phyloP scores from a whole-genome alignment of 2,888 invertebrate species.

The Plemyria rubiginata region DNA sequence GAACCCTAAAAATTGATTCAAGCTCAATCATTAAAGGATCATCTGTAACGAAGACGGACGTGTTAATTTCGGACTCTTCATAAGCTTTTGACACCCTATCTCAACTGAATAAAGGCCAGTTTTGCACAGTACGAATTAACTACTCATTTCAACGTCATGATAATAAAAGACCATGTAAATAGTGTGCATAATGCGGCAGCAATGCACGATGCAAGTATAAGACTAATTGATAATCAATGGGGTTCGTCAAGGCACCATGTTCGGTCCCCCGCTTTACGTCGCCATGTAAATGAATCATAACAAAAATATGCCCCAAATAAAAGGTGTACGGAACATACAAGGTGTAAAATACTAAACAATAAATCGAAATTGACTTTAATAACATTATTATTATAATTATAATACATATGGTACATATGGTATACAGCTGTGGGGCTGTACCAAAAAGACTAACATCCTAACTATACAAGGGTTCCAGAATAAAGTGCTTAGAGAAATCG shows the following conservation, averaged over 20 bases:
- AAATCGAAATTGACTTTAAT: neutral
- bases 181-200: slow-evolving; percentile 79
- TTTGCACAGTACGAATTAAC: slow-evolving; percentile 40
- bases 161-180: slow-evolving; percentile 77
- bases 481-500: too few species aligned
- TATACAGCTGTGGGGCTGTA: too few species aligned
- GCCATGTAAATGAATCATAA: slow-evolving; percentile 77
- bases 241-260: slow-evolving; percentile 58
- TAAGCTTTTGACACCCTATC: slow-evolving; percentile 54
- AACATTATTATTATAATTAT: too few species aligned
- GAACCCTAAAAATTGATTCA: slow-evolving; percentile 78
- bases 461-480: too few species aligned
- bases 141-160: slow-evolving; percentile 64
- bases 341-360: slow-evolving; percentile 29
- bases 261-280: slow-evolving; percentile 39
- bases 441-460: too few species aligned
- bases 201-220: slow-evolving; percentile 77
- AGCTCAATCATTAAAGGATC: slow-evolving; percentile 78
- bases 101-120: slow-evolving; percentile 49
- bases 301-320: slow-evolving; percentile 61
- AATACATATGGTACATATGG: too few species aligned
- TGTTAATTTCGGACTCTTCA: slow-evolving; percentile 63
- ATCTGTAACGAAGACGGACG: slow-evolving; percentile 80
- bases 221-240: slow-evolving; percentile 85
- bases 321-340: slow-evolving; percentile 42